A percentile compares a stretch with the other conserved stretches of the same genome.
These are phyloP conservation scores for Nemoura dubitans DNA, from an alignment of 2,888 invertebrate genomes.

Conservation along the genomic window DNA sequence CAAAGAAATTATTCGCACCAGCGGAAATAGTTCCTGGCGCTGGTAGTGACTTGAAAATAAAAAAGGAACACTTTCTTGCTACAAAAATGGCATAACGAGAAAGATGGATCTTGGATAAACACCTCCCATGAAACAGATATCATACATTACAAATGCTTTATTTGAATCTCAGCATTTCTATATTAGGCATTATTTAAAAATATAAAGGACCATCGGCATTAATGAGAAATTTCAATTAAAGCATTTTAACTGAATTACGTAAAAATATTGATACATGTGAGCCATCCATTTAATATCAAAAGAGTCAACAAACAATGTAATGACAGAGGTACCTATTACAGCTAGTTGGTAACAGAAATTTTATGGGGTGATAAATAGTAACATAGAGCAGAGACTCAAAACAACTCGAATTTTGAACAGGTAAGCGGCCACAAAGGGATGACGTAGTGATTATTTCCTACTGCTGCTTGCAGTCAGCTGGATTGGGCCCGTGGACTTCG, in stretches of 20 bases:
- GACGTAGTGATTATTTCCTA: conserved; percentile 54
- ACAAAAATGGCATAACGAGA: too few relatives aligned
- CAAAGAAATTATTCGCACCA: not conserved
- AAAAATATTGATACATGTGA: not conserved
- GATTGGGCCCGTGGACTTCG: conserved; percentile 56
- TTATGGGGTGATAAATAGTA: not conserved
- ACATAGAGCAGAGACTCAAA: not conserved
- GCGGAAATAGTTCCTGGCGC: not conserved
- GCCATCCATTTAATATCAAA: conserved; percentile 4
- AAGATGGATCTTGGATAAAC: not conserved
- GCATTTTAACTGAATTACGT: not conserved
- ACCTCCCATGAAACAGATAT: not conserved
- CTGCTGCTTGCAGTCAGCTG: conserved; percentile 79
- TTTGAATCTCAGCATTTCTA: not conserved
- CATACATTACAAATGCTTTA: conserved; percentile 42
- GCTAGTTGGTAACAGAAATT: not conserved
- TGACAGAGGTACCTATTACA: not conserved
- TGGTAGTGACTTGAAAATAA: not conserved
- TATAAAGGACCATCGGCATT: too few relatives aligned
- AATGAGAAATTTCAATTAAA: too few relatives aligned
- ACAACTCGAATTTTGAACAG: conserved; percentile 18
- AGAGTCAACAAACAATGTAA: not conserved
- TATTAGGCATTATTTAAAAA: not conserved
- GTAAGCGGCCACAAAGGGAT: conserved; percentile 22
- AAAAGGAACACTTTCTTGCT: too few relatives aligned